Base-by-base conservation (phyloP, 2,888 invertebrate genomes). In the Flabesymbios commensalis region DNA sequence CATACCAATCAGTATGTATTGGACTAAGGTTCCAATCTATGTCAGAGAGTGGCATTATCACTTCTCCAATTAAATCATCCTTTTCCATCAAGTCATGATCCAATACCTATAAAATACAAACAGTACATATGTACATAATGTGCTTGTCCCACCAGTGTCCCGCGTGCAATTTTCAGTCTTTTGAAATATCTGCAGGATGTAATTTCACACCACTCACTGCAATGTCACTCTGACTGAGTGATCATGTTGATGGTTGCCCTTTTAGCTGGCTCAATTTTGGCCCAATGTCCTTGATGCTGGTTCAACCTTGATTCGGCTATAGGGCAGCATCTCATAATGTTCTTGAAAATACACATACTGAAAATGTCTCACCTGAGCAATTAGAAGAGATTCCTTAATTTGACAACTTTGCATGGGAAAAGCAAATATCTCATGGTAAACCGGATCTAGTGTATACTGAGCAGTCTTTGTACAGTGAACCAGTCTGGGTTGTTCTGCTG, bases 41-140 rank as follows among this genome's bases (percentile, higher is more conserved):
- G 5, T 69, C 56, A 19, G 65, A 69, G 49, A 77, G 61, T 19
- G 71, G 61, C 28, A 79, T 67, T 29, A 77, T 68, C 2, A 69
- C 69, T 61, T 79, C 78, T 3, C 79, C 79, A 3, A 76, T 68
- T 39, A 78, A 72, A 59, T 79, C 78, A 69, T 78, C 78, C 26
- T 62, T 63, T 2, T 68, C 72, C 22, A 75, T 67, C 1, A 74
- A 59, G 36, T 75, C 75, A 53, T 74, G 67, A 59, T 79, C 78
- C 73, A 74, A 72, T 2, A 77, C 76, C 60, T 64, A 49, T 3
- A 51, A 22, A 3, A 28, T 3, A 32, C 28, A 55, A 3, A 3
- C 4, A 3, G 24, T 55, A n/a, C 19, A 5, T 43, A 5, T 3
- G 33, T 29, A 33, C 4, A 3, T 5, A 28, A 28, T 10, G 5